phyloP scores from a whole-genome alignment of 1,140 invertebrate species.

The Pogonus chalceus region DNA sequence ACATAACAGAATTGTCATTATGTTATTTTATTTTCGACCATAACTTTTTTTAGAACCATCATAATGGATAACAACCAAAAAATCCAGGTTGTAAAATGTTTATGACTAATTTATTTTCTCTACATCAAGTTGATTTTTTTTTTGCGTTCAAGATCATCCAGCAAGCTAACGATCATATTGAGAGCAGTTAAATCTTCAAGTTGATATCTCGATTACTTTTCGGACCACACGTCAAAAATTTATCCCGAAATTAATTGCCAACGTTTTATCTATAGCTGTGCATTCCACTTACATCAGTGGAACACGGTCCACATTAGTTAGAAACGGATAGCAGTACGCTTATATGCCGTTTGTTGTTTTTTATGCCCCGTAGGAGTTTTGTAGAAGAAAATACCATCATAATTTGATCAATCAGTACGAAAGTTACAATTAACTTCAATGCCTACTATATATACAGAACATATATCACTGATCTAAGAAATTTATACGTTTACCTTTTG shows the following conservation, averaged over 20 bases:
- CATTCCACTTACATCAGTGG: background rate
- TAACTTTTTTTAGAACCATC: too few relatives aligned
- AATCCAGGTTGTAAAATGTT: too few relatives aligned
- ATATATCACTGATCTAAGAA: too few relatives aligned
- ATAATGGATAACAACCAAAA: too few relatives aligned
- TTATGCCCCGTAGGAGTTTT: background rate
- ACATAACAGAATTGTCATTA: too few relatives aligned
- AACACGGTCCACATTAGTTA: constrained; percentile 4
- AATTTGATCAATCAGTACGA: constrained; percentile 3
- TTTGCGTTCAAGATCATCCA: too few relatives aligned
- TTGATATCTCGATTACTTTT: constrained; percentile 6
- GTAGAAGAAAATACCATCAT: background rate
- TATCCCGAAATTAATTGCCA: constrained; percentile 3
- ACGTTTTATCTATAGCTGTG: constrained; percentile 3
- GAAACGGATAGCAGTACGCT: background rate
- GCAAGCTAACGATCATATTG: too few relatives aligned
- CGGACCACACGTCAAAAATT: background rate
- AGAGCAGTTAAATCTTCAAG: background rate
- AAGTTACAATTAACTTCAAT: constrained; percentile 4
- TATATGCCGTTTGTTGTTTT: background rate
- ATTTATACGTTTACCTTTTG: too few relatives aligned
- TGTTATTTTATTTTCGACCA: too few relatives aligned
- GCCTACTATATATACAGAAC: too few relatives aligned
- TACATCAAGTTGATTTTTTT: too few relatives aligned
- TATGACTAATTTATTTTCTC: too few relatives aligned